Evolutionary conservation across 2,888 invertebrate genomes (phyloP), one percentile per base, ranked within the genome.

Genomic region (Scaeva pyrastri): DNA sequence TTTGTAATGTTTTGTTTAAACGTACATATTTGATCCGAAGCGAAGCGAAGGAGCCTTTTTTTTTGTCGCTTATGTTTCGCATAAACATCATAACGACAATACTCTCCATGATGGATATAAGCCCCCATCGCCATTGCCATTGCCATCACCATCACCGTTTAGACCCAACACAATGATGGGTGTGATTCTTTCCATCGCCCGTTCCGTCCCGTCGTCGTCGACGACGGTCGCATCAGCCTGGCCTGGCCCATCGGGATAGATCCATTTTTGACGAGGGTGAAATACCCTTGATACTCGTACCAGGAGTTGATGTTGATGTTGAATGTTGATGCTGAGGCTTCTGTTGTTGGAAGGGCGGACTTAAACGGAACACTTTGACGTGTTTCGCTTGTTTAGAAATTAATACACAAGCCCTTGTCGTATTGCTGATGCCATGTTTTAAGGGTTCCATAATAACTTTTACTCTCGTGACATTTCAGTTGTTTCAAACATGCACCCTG

Each of bases 381-480:
- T 60, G 39, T 68, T 68, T 73, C 45, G 77, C 70, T 56, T 68
- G 64, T 62, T 68, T 36, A 39, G 75, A 48, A 43, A 31, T 39
- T 55, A 36, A 21, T 55, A 48, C 36, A 26, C 7, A 56, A n/a
- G 45, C 41, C 39, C 19, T 52, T 19, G 39, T 36, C 56, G 72
- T 76, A 50, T 52, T 31, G 10, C 66, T 73, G 64, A 74, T 82
- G 77, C 64, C 73, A 71, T 82, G 74, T 78, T 86, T 77, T 82
- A 82, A 86, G 73, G 64, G 50, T 48, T 71, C 55, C 66, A 77
- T 77, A 86, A 86, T 86, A 86, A 81, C 82, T 86, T 82, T 82
- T 77, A 82, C 86, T 82, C 81, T 82, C 81, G 76, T 85, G 81
- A 85, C 81, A 85, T 81, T 85, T 76, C 16, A 77, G 77, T 78